These are phyloP conservation scores for Bubalus kerabau DNA, from an alignment of 2,113 vertebrate species.

Conservation along the genomic window DNA sequence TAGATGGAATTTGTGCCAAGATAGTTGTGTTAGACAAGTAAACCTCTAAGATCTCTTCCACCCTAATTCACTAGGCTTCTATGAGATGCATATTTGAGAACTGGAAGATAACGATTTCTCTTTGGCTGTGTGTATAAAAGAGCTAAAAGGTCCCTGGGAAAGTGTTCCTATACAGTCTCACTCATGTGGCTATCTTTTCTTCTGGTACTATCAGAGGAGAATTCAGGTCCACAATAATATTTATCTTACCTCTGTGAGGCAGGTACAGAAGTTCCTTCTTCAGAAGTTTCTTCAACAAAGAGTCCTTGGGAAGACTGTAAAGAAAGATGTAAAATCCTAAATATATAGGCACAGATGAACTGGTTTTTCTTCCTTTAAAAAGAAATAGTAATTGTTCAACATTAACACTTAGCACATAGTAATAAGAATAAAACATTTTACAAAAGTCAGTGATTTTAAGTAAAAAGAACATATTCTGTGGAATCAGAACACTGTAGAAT, in stretches of 20 bases:
- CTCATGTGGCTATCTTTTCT: not conserved
- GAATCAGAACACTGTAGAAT: not conserved
- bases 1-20: not conserved
- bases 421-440: constrained; percentile 20
- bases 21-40: not conserved
- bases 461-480: not conserved
- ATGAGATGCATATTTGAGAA: not conserved
- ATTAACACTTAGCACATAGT: not conserved
- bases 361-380: not conserved
- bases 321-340: constrained; percentile 56
- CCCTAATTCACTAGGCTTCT: not conserved
- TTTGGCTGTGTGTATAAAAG: not conserved
- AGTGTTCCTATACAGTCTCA: not conserved
- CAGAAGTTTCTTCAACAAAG: constrained; percentile 72
- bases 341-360: constrained; percentile 31
- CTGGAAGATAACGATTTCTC: not conserved
- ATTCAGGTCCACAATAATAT: not conserved
- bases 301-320: constrained; percentile 75
- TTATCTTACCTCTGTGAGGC: constrained; percentile 77
- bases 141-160: not conserved
- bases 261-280: constrained; percentile 76
- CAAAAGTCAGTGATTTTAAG: not conserved
- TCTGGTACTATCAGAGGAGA: not conserved
- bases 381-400: not conserved
- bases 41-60: not conserved